Evolutionary conservation across 2,797 vertebrate species (phyloP), one percentile per base, ranked within the genome.

Genomic region (Parambassis ranga): DNA sequence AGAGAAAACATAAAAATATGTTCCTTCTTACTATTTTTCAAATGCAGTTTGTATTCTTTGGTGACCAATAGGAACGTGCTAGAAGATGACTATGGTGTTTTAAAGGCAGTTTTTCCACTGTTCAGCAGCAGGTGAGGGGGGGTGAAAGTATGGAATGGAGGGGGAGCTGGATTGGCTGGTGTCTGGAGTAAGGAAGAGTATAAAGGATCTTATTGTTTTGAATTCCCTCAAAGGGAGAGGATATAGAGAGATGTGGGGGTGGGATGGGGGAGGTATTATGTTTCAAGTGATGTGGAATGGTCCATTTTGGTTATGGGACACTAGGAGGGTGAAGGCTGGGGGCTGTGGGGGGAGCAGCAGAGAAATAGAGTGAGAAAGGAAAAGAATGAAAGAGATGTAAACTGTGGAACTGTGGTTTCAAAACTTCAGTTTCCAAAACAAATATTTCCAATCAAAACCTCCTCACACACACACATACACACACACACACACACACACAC

Each of bases 201-300:
- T 76, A 82, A 90, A 87, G 71, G 77, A 67, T 75, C 38, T 79
- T 70, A 85, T 84, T 89, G 86, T 88, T 83, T 52, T 67, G 71
- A 55, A 75, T 83, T 71, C 66, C 44, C 67, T 85, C 68, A 61
- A 74, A 82, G 46, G 52, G 56, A 71, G 44, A 62, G 43, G 51
- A 50, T 61, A 43, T 37, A 26, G 44, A 15, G 27, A 6, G 43
- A 26, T 56, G 38, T 15, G 56, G 71, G 64, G 65, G 66, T 51
- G 55, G 65, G 46, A 41, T 31, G 46, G 41, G 58, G 57, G 60
- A 32, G 47, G 70, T 81, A 26, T 87, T 61, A 59, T 61, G 71
- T 90, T 90, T 85, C 83, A 76, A 80, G 62, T 51, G 69, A 71
- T 75, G 70, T 72, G 58, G 68, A 85, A 55, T 50, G 55, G 67